Evolutionary conservation across 2,888 invertebrate species (phyloP).

Genomic region (Norana najaformis): DNA sequence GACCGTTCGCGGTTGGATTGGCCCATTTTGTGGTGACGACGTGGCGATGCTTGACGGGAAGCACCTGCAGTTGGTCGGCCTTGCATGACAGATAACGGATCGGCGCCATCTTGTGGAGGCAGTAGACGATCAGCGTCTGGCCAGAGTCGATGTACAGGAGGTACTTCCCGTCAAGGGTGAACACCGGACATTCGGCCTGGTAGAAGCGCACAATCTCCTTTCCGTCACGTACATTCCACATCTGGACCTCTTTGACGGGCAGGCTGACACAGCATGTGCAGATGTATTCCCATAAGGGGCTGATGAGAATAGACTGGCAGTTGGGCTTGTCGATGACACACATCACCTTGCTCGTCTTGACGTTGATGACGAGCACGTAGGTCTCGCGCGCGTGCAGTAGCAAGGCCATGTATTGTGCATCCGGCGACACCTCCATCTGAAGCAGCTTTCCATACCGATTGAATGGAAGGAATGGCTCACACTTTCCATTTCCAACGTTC

Average conservation of each 20-base stretch:
- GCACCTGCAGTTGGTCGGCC: slow-evolving; percentile 25
- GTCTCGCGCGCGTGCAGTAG: slow-evolving; percentile 40
- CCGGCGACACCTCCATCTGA: slow-evolving; percentile 43
- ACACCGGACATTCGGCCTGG: slow-evolving; percentile 38
- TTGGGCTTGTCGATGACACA: slow-evolving; percentile 33
- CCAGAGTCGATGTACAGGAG: slow-evolving; percentile 37
- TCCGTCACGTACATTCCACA: slow-evolving; percentile 34
- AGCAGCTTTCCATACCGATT: slow-evolving; percentile 43
- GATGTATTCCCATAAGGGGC: slow-evolving; percentile 36
- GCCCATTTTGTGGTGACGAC: slow-evolving; percentile 31
- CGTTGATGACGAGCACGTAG: slow-evolving; percentile 41
- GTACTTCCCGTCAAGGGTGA: slow-evolving; percentile 37
- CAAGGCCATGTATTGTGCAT: slow-evolving; percentile 41
- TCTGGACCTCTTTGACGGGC: slow-evolving; percentile 25
- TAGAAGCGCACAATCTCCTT: slow-evolving; percentile 31
- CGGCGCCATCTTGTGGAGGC: slow-evolving; percentile 31
- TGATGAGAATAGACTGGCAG: slow-evolving; percentile 38
- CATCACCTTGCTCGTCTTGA: slow-evolving; percentile 33
- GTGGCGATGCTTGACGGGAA: slow-evolving; percentile 35
- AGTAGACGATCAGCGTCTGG: slow-evolving; percentile 36
- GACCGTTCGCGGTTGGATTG: background rate
- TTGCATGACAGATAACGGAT: slow-evolving; percentile 27
- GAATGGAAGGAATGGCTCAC: slow-evolving; percentile 42
- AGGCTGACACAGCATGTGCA: slow-evolving; percentile 32
- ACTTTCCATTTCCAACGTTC: slow-evolving; percentile 44